Conservation (phyloP, 2,113 vertebrate genomes). For the Bambusicola thoracicus region DNA sequence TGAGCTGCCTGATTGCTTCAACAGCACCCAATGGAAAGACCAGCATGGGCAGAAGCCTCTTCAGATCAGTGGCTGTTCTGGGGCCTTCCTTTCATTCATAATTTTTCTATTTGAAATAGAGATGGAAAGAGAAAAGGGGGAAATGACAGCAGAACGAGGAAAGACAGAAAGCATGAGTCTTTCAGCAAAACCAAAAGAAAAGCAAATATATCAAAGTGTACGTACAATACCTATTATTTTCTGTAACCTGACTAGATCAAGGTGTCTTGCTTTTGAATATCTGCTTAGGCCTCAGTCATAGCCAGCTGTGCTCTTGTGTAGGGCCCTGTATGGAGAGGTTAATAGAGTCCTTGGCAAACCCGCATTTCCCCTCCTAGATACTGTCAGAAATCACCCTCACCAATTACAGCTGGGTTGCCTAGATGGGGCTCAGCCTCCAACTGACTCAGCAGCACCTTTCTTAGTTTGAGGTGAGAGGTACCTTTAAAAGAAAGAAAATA, state of each 20-base stretch:
- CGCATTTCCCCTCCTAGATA: neutral
- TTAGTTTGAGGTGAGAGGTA: neutral
- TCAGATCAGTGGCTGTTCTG: conserved; percentile 12
- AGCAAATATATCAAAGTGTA: conserved; percentile 26
- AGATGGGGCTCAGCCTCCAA: neutral
- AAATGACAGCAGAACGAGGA: conserved; percentile 3
- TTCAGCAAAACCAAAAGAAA: conserved; percentile 57
- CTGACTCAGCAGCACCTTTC: neutral
- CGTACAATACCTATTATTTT: conserved; percentile 40
- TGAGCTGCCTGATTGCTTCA: neutral
- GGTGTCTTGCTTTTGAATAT: neutral
- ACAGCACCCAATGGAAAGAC: neutral
- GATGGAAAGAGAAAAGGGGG: conserved; percentile 15
- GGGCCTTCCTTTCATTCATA: neutral
- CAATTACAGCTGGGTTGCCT: neutral
- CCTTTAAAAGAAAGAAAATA: neutral
- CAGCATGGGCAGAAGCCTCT: neutral
- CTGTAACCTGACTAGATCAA: neutral
- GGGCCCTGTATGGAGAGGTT: neutral
- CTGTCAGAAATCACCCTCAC: neutral
- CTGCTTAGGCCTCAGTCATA: conserved; percentile 1
- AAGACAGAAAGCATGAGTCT: neutral
- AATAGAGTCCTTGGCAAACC: rapidly evolving
- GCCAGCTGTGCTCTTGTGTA: neutral
- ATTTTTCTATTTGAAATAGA: conserved; percentile 15